These are phyloP conservation scores for Sesamia inferens DNA, from an alignment of 2,888 invertebrate genomes.

Conservation along the genomic window DNA sequence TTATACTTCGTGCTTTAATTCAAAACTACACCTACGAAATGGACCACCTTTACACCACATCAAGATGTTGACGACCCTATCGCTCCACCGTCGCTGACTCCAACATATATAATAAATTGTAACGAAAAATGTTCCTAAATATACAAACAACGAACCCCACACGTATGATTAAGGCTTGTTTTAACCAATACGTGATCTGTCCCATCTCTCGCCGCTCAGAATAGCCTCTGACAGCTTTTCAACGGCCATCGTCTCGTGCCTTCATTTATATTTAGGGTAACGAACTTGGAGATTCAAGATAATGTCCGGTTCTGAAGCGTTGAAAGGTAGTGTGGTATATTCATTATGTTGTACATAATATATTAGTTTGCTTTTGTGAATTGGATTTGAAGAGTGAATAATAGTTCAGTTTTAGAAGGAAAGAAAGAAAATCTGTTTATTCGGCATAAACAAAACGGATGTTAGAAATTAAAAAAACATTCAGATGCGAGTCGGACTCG, in stretches of 20 bases:
- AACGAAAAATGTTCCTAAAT: not conserved
- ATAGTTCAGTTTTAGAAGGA: not conserved
- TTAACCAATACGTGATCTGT: not conserved
- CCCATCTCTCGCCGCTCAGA: slow-evolving; percentile 13
- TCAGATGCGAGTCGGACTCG: too few species aligned
- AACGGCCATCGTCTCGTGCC: slow-evolving; percentile 8
- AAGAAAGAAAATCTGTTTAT: too few species aligned
- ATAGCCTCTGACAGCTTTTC: slow-evolving; percentile 48
- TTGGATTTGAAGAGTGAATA: too few species aligned
- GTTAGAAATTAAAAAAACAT: too few species aligned
- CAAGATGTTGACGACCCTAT: too few species aligned
- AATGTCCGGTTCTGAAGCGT: slow-evolving; percentile 9
- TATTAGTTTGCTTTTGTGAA: not conserved
- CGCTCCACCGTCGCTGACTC: too few species aligned
- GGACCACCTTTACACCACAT: too few species aligned
- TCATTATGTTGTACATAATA: not conserved
- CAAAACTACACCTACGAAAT: too few species aligned
- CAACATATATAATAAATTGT: not conserved
- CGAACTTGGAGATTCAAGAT: slow-evolving; percentile 10
- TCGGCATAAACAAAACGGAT: too few species aligned
- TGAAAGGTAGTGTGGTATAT: not conserved
- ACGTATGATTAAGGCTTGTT: not conserved
- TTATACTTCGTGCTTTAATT: too few species aligned
- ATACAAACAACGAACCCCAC: not conserved
- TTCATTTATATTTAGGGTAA: slow-evolving; percentile 43